These are phyloP conservation scores for Mantis religiosa DNA, from an alignment of 2,888 invertebrate species.

Conservation along the genomic window DNA sequence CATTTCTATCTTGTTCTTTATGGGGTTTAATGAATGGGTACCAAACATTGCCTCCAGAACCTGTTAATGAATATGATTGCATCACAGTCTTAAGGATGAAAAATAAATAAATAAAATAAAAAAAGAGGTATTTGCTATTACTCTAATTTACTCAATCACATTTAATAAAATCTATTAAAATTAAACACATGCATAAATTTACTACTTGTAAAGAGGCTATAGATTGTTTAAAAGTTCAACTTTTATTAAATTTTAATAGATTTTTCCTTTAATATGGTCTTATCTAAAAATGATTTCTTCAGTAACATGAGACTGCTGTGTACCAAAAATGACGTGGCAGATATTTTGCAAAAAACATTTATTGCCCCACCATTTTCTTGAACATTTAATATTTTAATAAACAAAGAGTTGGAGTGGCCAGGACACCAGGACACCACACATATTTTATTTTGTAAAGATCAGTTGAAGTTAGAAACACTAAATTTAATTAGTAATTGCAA, in stretches of 20 bases:
- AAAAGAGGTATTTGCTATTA: not conserved
- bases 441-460: too few relatives aligned
- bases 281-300: not conserved
- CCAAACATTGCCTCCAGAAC: not conserved
- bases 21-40: not conserved
- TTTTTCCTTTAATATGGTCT: not conserved
- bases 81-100: not conserved
- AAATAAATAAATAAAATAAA: too few relatives aligned
- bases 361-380: not conserved
- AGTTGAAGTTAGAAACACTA: too few relatives aligned
- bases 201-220: not conserved
- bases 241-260: not conserved
- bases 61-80: not conserved
- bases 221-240: not conserved
- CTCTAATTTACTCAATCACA: not conserved
- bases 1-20: not conserved
- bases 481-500: too few relatives aligned
- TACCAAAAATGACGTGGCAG: not conserved
- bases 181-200: not conserved
- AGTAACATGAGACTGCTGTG: not conserved
- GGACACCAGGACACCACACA: too few relatives aligned
- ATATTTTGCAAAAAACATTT: not conserved
- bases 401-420: too few relatives aligned
- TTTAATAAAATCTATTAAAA: not conserved
- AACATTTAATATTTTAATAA: not conserved